These are phyloP conservation scores for Trididemnum miniatum DNA, from an alignment of 23 tunicate species.

Conservation along the genomic window DNA sequence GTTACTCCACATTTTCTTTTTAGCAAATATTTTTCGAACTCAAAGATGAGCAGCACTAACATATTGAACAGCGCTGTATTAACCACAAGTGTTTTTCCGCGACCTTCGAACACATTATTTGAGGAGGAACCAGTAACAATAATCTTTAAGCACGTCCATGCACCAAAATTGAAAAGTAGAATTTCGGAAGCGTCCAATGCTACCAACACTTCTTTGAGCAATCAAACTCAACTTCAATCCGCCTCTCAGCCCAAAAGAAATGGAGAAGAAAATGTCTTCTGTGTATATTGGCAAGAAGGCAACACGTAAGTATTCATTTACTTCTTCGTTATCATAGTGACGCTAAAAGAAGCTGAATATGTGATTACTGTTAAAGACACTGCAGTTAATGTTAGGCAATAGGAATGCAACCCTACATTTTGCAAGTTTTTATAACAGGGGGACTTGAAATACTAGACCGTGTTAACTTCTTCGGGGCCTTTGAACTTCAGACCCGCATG, in stretches of 20 bases:
- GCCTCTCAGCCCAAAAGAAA: background rate
- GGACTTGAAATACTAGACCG: too few relatives aligned
- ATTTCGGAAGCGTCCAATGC: too few relatives aligned
- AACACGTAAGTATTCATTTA: slow-evolving; percentile 4
- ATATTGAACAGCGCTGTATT: slow-evolving; percentile 73
- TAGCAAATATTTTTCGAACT: background rate
- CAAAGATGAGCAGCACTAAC: background rate
- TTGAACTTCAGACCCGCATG: too few relatives aligned
- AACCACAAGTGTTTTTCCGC: slow-evolving; percentile 78
- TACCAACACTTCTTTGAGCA: background rate
- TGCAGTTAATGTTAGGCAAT: too few relatives aligned
- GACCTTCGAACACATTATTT: slow-evolving; percentile 44
- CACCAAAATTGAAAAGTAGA: slow-evolving; percentile 17
- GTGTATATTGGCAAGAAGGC: slow-evolving; percentile 77
- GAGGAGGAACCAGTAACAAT: slow-evolving; percentile 65
- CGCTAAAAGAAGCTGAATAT: too few relatives aligned
- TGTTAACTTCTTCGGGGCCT: too few relatives aligned
- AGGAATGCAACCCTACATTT: too few relatives aligned
- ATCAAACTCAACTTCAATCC: background rate
- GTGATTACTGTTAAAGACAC: too few relatives aligned
- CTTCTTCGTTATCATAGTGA: too few relatives aligned
- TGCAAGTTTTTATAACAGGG: too few relatives aligned
- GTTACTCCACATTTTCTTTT: too few relatives aligned
- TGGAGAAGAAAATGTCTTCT: slow-evolving; percentile 37
- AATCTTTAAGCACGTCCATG: slow-evolving; percentile 56